These are phyloP conservation scores for Helobdella robusta DNA, from an alignment of 2,888 invertebrate species.

Conservation along the genomic window DNA sequence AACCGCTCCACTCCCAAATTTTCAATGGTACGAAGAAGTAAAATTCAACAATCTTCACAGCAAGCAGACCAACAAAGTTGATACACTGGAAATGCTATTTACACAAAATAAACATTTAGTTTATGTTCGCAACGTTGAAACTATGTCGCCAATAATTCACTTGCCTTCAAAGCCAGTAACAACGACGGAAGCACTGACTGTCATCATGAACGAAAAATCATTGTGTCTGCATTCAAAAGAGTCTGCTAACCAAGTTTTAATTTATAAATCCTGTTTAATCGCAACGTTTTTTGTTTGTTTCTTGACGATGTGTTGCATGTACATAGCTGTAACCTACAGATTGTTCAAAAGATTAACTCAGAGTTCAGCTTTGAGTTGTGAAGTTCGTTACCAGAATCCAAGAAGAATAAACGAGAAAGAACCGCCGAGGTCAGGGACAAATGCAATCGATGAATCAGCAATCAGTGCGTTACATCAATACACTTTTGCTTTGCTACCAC, in stretches of 20 bases:
- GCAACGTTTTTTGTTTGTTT: neutral
- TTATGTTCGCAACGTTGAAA: too few relatives aligned
- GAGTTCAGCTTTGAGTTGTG: too few relatives aligned
- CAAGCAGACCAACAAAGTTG: too few relatives aligned
- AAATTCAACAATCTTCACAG: neutral
- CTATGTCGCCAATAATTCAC: neutral
- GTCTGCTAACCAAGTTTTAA: neutral
- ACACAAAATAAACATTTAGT: too few relatives aligned
- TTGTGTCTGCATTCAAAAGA: neutral
- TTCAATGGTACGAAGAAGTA: neutral
- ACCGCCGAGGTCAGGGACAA: too few relatives aligned
- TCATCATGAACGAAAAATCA: neutral
- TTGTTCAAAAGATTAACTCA: conserved; percentile 16
- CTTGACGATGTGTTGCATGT: neutral
- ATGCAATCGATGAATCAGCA: too few relatives aligned
- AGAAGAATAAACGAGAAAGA: too few relatives aligned
- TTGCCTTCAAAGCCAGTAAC: neutral
- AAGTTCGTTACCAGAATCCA: too few relatives aligned
- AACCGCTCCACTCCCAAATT: neutral
- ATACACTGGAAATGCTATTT: too few relatives aligned
- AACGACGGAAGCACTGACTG: neutral
- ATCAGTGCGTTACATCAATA: too few relatives aligned
- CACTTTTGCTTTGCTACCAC: too few relatives aligned
- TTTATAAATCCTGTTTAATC: neutral
- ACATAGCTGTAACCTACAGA: neutral